A percentile compares a stretch with the other conserved stretches of the same genome.
Evolutionary conservation across 2,888 invertebrate genomes (phyloP).

Genomic region (Eilema depressum): DNA sequence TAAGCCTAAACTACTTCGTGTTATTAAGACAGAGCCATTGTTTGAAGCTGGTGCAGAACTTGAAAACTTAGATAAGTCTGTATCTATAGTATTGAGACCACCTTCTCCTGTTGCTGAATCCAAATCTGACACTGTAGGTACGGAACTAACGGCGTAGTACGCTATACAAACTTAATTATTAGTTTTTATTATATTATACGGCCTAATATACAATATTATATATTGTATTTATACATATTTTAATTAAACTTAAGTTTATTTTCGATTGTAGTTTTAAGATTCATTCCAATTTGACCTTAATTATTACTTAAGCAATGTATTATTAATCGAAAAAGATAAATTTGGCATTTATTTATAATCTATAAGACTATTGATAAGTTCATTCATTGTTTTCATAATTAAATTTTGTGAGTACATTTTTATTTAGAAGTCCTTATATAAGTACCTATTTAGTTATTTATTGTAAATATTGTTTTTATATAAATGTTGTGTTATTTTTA

Average conservation of each 20-base stretch:
- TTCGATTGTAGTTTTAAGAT: conserved; percentile 16
- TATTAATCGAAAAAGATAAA: conserved; percentile 24
- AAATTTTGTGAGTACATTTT: neutral
- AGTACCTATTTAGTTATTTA: conserved; percentile 11
- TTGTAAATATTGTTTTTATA: conserved; percentile 50
- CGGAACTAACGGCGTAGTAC: conserved; percentile 30
- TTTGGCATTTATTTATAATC: conserved; percentile 48
- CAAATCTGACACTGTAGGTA: conserved; percentile 55
- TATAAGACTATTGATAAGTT: conserved; percentile 29
- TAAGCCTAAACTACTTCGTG: conserved; percentile 68
- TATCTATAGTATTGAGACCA: conserved; percentile 68
- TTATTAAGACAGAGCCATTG: conserved; percentile 73
- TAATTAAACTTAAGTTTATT: conserved; percentile 25
- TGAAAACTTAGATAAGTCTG: conserved; percentile 59
- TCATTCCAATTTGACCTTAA: neutral
- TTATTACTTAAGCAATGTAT: neutral
- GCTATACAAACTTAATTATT: conserved; percentile 15
- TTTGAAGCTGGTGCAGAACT: conserved; percentile 69
- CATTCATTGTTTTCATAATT: neutral
- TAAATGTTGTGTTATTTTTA: conserved; percentile 43
- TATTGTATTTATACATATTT: conserved; percentile 40
- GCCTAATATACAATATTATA: conserved; percentile 49
- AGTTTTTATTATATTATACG: conserved; percentile 26
- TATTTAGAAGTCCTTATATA: neutral
- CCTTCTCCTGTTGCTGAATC: conserved; percentile 68